phyloP scores from a whole-genome alignment of 2,888 invertebrate genomes.

The Eutolmus rufibarbis region DNA sequence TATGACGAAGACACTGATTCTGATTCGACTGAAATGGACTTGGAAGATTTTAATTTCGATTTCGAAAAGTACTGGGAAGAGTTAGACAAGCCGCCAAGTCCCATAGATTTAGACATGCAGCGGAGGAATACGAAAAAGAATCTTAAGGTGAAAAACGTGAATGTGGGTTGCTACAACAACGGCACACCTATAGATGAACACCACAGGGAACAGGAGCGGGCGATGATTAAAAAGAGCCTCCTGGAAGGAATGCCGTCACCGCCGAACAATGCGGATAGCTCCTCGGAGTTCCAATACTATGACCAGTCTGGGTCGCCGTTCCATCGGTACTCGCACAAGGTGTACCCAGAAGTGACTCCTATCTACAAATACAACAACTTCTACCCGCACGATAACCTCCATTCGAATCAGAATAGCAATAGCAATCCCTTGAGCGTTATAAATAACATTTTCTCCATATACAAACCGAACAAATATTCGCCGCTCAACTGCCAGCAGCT shows the following conservation, averaged over 20 bases:
- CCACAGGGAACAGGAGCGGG: constrained; percentile 60
- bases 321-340: constrained; percentile 54
- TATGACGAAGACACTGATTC: constrained; percentile 61
- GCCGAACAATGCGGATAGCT: constrained; percentile 50
- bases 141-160: constrained; percentile 60
- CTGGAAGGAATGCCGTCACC: constrained; percentile 62
- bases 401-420: constrained; percentile 51
- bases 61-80: constrained; percentile 63
- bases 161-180: constrained; percentile 60
- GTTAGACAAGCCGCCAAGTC: constrained; percentile 61
- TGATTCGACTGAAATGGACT: constrained; percentile 61
- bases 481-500: constrained; percentile 62
- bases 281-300: constrained; percentile 57
- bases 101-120: constrained; percentile 60
- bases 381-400: constrained; percentile 58
- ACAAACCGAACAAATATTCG: constrained; percentile 63
- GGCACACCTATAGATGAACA: constrained; percentile 60
- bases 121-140: constrained; percentile 61
- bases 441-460: constrained; percentile 63
- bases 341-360: constrained; percentile 60
- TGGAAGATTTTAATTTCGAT: constrained; percentile 63
- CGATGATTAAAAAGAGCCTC: constrained; percentile 61
- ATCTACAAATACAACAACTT: constrained; percentile 62
- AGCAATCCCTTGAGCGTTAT: constrained; percentile 61
- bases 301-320: constrained; percentile 58